Percentiles rank a stretch among this genome's conserved stretches.
Conservation (phyloP, 2,888 invertebrate species). For the Camptogramma bilineatum region DNA sequence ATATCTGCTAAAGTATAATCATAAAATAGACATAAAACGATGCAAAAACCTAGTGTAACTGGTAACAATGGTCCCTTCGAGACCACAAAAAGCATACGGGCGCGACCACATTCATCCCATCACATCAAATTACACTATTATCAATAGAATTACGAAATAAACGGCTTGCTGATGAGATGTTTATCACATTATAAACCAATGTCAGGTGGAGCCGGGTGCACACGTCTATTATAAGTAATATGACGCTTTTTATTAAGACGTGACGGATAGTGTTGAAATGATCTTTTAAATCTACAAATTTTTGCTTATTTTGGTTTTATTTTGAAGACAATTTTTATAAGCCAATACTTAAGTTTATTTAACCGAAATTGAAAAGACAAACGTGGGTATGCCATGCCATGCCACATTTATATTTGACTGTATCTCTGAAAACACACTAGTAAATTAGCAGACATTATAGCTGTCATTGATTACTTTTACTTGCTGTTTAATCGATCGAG, state of each 20-base stretch:
- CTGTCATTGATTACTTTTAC: too few species aligned
- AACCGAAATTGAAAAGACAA: too few species aligned
- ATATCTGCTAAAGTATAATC: too few species aligned
- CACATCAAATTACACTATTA: constrained; percentile 33
- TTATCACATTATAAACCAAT: constrained; percentile 48
- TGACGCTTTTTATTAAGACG: constrained; percentile 18
- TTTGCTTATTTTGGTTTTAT: not conserved
- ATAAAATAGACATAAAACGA: not conserved
- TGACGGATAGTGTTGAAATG: not conserved
- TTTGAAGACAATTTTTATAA: too few species aligned
- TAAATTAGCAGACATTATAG: too few species aligned
- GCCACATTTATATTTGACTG: too few species aligned
- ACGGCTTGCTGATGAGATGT: constrained; percentile 47
- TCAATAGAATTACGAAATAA: constrained; percentile 37
- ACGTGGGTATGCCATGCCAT: too few species aligned
- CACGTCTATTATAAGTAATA: constrained; percentile 26
- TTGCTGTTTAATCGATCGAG: too few species aligned
- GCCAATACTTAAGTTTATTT: too few species aligned
- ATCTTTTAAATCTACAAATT: not conserved
- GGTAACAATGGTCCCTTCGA: not conserved
- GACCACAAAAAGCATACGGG: constrained; percentile 35
- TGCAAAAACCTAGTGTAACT: not conserved
- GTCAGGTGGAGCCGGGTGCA: constrained; percentile 26
- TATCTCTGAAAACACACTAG: too few species aligned
- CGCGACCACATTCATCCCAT: constrained; percentile 17